Base-by-base conservation (phyloP, 2,888 invertebrate genomes). In the Microctonus aethiopoides region DNA sequence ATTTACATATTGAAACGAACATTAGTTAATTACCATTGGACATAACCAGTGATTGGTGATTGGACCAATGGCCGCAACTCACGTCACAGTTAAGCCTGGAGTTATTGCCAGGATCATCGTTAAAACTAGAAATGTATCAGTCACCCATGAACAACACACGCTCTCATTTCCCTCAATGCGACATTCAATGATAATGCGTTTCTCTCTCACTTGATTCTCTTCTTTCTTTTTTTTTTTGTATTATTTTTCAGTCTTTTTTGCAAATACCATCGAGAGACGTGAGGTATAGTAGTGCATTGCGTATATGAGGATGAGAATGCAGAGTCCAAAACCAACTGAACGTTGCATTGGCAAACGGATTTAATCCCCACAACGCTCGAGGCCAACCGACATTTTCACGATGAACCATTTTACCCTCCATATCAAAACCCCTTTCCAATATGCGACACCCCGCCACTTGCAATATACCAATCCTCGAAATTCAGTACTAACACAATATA, bases 101-200 rank as follows among this genome's bases (percentile, higher is more conserved):
- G 83, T 86, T 86, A 86, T 85, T 84, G 84, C 82, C 76, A 62
- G 84, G 86, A 86, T 86, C 85, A 86, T 84, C 83, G 84, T 85
- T 85, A 85, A 86, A 85, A 84, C 81, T 83, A 79, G 80, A 81
- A 80, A 83, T 80, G 81, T 80, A 85, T 84, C 84, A 82, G 83
- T 82, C 84, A 83, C 77, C 62, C 72, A 63, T 62, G 59, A 39
- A 26, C 34, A 46, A n/a, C 16, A 54, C 16, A 11, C 41, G 24
- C 29, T 24, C 57, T 59, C 67, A 29, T 56, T 29, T 26, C 20
- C 11, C 3, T 16, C 4, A 6, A 34, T 57, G n/a, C 32, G 9
- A 22, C 24, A 24, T 5, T 13, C 32, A 29, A n/a, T n/a, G n/a
- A n/a, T n/a, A n/a, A n/a, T n/a, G n/a, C n/a, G n/a, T n/a, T n/a